These are phyloP conservation scores for Parauchenoglanis punctatus DNA, from an alignment of 2,797 vertebrate species.

Conservation along the genomic window DNA sequence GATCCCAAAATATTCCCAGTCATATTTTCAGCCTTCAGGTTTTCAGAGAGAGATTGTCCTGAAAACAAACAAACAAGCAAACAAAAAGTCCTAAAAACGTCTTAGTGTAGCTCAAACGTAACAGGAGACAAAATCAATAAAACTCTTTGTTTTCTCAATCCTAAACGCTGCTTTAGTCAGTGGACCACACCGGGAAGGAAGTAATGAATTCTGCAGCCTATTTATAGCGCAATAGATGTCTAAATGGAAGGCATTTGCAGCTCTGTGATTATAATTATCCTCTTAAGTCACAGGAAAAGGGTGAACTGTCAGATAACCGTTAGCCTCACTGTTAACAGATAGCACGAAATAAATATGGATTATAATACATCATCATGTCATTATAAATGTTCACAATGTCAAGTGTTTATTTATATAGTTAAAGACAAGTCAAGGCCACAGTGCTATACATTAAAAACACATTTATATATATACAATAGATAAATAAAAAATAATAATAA, in stretches of 20 bases:
- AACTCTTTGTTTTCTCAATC: neutral
- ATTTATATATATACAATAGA: neutral
- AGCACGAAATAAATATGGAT: neutral
- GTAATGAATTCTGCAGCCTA: neutral
- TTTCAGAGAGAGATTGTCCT: neutral
- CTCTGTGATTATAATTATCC: neutral
- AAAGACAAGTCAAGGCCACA: neutral
- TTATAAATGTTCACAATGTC: neutral
- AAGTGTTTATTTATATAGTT: neutral
- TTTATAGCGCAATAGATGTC: neutral
- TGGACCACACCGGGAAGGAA: neutral
- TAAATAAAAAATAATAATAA: neutral
- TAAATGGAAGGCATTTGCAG: neutral
- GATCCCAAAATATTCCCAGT: neutral
- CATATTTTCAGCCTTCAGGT: neutral
- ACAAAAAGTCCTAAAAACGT: neutral
- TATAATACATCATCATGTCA: neutral
- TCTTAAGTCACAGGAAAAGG: neutral
- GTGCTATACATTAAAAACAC: neutral
- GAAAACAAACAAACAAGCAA: neutral
- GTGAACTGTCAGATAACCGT: neutral
- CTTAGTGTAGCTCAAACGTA: neutral
- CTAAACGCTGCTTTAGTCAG: neutral
- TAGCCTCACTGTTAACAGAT: neutral
- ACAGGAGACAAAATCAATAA: neutral